Evolutionary conservation across 2,797 vertebrate species (phyloP).

Genomic region (Momotus momota): DNA sequence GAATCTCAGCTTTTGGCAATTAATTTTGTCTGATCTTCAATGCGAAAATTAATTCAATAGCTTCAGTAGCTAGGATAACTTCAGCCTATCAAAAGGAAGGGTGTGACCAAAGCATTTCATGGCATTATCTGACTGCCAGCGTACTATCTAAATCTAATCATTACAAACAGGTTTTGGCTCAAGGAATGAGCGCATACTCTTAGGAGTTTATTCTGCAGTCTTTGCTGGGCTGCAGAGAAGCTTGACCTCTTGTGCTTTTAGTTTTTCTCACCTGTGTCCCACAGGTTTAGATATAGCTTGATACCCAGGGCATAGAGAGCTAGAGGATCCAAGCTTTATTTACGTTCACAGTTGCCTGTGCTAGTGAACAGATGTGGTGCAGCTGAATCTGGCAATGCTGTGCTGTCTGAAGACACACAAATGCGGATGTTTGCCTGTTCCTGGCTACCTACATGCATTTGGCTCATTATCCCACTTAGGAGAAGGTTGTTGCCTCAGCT

Average conservation of each 20-base stretch:
- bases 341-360: not conserved
- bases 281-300: not conserved
- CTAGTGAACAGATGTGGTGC: not conserved
- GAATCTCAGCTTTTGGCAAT: not conserved
- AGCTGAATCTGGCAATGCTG: not conserved
- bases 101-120: not conserved
- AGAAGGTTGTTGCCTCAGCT: not conserved
- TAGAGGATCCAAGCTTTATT: not conserved
- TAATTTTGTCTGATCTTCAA: not conserved
- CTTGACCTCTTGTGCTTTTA: not conserved
- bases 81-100: not conserved
- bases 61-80: not conserved
- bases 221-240: not conserved
- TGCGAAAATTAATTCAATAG: not conserved
- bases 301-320: no score
- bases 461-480: not conserved
- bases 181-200: not conserved
- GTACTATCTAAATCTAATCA: not conserved
- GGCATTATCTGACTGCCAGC: not conserved
- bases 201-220: not conserved
- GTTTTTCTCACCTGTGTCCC: not conserved
- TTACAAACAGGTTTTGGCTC: not conserved
- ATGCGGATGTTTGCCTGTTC: not conserved
- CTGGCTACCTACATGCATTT: not conserved
- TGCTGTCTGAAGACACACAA: not conserved